A percentile compares a stretch with the other conserved stretches of the same genome.
Evolutionary conservation across 2,888 invertebrate genomes (phyloP).

Genomic region (Plebejus argus): DNA sequence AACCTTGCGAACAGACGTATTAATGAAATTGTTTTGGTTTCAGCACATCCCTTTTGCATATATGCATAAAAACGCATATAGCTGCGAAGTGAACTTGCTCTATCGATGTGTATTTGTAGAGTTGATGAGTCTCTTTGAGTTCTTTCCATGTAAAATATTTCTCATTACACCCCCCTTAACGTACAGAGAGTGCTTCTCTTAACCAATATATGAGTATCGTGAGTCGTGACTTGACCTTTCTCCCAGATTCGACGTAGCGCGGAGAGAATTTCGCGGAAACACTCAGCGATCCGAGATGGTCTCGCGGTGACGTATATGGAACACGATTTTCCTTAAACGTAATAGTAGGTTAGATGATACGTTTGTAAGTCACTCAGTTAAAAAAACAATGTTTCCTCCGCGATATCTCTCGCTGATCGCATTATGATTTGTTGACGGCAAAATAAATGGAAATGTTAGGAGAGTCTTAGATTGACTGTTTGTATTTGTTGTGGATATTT

Average conservation of each 20-base stretch:
- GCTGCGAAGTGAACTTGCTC: neutral
- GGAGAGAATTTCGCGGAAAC: conserved; percentile 39
- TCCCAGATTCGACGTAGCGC: neutral
- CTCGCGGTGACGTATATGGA: conserved; percentile 36
- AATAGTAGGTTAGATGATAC: conserved; percentile 35
- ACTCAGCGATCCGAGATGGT: conserved; percentile 36
- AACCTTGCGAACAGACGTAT: no score
- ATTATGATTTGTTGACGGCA: neutral
- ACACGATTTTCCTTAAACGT: conserved; percentile 37
- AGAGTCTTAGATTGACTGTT: neutral
- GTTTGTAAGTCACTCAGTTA: conserved; percentile 10
- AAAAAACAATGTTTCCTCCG: conserved; percentile 2
- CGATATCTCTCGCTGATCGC: neutral
- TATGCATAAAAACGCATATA: no score
- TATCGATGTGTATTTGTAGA: neutral
- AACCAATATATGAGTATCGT: neutral
- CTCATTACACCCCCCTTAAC: neutral
- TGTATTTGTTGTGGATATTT: neutral
- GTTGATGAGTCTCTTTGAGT: neutral
- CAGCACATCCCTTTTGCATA: no score
- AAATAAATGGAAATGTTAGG: neutral
- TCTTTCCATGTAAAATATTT: neutral
- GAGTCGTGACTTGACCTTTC: conserved; percentile 17
- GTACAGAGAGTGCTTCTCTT: neutral
- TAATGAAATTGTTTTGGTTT: no score